Evolutionary conservation across 2,888 invertebrate genomes (phyloP).

Genomic region (Meganola albula): DNA sequence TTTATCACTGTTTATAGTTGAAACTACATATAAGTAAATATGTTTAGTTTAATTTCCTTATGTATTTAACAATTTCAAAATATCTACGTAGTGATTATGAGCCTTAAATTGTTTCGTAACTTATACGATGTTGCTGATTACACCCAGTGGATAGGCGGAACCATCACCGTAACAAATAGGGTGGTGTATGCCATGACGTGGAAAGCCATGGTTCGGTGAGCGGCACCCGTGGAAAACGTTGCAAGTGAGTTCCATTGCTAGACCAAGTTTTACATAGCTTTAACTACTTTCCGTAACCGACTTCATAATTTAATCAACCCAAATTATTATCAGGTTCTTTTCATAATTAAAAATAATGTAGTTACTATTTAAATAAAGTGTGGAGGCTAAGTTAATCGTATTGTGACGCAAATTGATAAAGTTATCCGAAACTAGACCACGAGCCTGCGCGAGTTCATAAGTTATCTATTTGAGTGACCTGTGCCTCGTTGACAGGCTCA

Average conservation of each 20-base stretch:
- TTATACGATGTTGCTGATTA: slow-evolving; percentile 11
- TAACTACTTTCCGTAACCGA: slow-evolving; percentile 32
- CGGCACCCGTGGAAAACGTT: slow-evolving; percentile 49
- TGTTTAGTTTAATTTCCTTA: no score
- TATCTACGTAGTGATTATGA: slow-evolving; percentile 5
- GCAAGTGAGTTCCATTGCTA: slow-evolving; percentile 50
- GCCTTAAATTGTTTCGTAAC: slow-evolving; percentile 24
- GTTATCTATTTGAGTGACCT: slow-evolving; percentile 64
- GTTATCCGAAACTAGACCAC: slow-evolving; percentile 65
- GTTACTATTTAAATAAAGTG: no score
- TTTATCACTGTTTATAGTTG: no score
- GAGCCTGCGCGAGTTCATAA: slow-evolving; percentile 49
- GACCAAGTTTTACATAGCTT: slow-evolving; percentile 40
- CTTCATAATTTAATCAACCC: slow-evolving; percentile 4
- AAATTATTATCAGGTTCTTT: background rate
- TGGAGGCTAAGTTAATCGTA: slow-evolving; percentile 28
- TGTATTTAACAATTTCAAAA: background rate
- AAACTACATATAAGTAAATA: no score
- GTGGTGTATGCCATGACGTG: slow-evolving; percentile 68
- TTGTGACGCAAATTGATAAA: slow-evolving; percentile 71
- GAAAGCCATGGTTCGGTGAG: slow-evolving; percentile 62
- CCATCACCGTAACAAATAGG: slow-evolving; percentile 71
- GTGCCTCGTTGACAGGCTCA: slow-evolving; percentile 42
- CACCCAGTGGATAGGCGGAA: slow-evolving; percentile 24
- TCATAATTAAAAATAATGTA: background rate